Evolutionary conservation across 2,113 vertebrate species (phyloP).

Genomic region (Boleophthalmus pectinirostris): DNA sequence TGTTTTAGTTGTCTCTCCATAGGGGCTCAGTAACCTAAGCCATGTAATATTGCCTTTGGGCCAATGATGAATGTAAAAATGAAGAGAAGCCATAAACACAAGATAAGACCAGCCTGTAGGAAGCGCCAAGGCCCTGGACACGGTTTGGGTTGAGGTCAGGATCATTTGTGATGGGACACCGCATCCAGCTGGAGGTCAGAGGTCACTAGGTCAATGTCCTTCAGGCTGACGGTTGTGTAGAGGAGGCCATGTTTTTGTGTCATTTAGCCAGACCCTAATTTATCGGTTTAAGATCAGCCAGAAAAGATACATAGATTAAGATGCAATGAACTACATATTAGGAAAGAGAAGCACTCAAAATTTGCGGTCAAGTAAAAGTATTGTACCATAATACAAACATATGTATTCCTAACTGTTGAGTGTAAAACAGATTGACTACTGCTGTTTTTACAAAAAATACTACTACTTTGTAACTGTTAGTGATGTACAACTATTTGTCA

Average conservation of each 20-base stretch:
- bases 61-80: slow-evolving; percentile 39
- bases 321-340: not conserved
- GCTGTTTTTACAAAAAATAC: no score
- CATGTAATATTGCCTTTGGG: slow-evolving; percentile 40
- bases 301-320: not conserved
- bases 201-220: slow-evolving; percentile 54
- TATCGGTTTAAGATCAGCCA: not conserved
- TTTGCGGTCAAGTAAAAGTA: no score
- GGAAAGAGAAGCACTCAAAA: no score
- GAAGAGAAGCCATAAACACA: slow-evolving; percentile 36
- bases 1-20: slow-evolving; percentile 9
- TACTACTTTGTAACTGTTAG: no score
- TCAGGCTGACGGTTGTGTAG: not conserved
- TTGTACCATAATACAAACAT: no score
- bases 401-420: no score
- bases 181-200: slow-evolving; percentile 52
- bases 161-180: slow-evolving; percentile 30
- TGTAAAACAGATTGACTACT: no score
- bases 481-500: not conserved
- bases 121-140: slow-evolving; percentile 16
- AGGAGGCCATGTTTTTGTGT: slow-evolving; percentile 15
- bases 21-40: slow-evolving; percentile 35
- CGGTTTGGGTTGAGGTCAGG: slow-evolving; percentile 39
- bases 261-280: not conserved
- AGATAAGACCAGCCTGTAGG: slow-evolving; percentile 19